phyloP scores from a whole-genome alignment of 2,888 invertebrate genomes.

The Linyphia triangularis region DNA sequence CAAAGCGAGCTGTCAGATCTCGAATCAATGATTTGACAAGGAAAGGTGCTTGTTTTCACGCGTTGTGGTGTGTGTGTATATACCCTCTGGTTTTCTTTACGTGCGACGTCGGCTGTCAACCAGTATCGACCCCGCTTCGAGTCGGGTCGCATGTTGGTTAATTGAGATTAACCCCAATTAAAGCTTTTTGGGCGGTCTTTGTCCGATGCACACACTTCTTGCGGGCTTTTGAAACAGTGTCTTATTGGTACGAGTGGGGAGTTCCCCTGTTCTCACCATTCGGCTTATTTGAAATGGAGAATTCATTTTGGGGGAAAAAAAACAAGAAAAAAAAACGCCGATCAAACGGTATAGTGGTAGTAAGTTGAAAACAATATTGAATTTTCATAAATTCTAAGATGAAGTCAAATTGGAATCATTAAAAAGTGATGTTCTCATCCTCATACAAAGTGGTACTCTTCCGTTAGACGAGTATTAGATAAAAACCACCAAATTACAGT shows the following conservation, averaged over 20 bases:
- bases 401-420: too few relatives aligned
- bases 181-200: conserved; percentile 36
- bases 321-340: too few relatives aligned
- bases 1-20: too few relatives aligned
- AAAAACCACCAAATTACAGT: too few relatives aligned
- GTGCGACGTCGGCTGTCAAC: conserved; percentile 4
- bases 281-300: conserved; percentile 21
- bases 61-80: background rate
- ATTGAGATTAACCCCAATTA: conserved; percentile 55
- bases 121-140: background rate
- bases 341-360: too few relatives aligned
- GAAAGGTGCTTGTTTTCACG: conserved; percentile 17
- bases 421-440: too few relatives aligned
- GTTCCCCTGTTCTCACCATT: background rate
- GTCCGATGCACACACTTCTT: background rate
- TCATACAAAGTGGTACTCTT: too few relatives aligned
- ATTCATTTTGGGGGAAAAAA: too few relatives aligned
- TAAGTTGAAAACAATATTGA: too few relatives aligned
- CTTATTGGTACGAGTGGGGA: background rate
- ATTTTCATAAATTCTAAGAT: too few relatives aligned
- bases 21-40: conserved; percentile 39
- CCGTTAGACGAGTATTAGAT: too few relatives aligned
- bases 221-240: background rate
- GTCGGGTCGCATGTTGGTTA: conserved; percentile 11
- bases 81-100: conserved; percentile 34